Conservation (phyloP, 35 echinoderm and acorn worm species). For the Apostichopus japonicus region DNA sequence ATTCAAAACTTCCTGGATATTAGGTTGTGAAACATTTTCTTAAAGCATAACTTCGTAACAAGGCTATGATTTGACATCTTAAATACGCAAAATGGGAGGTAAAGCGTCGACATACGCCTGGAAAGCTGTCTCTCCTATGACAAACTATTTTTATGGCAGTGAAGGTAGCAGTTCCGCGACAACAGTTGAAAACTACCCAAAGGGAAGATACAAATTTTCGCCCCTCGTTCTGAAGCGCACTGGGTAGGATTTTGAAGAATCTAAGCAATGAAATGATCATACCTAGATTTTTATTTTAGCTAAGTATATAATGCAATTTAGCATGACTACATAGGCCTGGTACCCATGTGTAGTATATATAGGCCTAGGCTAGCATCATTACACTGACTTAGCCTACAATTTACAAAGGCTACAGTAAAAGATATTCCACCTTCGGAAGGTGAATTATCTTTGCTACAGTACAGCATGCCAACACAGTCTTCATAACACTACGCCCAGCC, state of each 20-base stretch:
- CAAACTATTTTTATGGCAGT: conserved; percentile 39
- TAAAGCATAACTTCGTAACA: not conserved
- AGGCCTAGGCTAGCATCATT: too few relatives aligned
- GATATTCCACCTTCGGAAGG: too few relatives aligned
- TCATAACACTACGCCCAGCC: too few relatives aligned
- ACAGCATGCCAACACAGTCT: too few relatives aligned
- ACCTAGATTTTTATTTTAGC: too few relatives aligned
- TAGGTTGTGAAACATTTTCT: too few relatives aligned
- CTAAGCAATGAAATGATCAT: not conserved
- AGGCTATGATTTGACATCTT: not conserved
- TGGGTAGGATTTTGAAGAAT: not conserved
- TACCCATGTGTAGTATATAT: too few relatives aligned
- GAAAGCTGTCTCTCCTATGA: conserved; percentile 37
- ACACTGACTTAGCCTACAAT: not conserved
- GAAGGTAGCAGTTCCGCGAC: conserved; percentile 37
- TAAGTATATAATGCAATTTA: too few relatives aligned
- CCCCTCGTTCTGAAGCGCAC: conserved; percentile 41
- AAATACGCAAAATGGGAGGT: conserved; percentile 36
- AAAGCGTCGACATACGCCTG: conserved; percentile 49
- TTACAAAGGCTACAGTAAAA: too few relatives aligned
- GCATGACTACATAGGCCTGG: too few relatives aligned
- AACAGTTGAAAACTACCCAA: not conserved
- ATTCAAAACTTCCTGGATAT: too few relatives aligned
- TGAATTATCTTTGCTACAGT: too few relatives aligned
- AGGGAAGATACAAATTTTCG: conserved; percentile 49